Evolutionary conservation across 2,113 vertebrate genomes (phyloP), one percentile per base, ranked within the genome.

Genomic region (Cynoglossus semilaevis): DNA sequence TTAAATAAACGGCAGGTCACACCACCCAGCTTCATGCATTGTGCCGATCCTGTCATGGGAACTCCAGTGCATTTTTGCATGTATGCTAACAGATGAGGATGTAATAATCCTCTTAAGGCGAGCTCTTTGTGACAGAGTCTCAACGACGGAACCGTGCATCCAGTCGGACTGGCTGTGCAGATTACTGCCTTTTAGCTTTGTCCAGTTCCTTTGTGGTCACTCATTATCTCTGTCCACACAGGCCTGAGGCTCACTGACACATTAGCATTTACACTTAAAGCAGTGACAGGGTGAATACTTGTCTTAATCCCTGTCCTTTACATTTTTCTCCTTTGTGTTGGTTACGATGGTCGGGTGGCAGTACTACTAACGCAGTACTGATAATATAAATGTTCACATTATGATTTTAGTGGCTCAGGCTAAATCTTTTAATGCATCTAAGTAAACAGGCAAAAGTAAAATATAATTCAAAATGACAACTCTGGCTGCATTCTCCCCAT

Each of bases 91-190:
- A 77, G 77, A 80, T 67, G 77, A 80, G 53, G 5, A 37, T 22
- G 68, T 16, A 54, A 47, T 86, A 89, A 89, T 87, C 83, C 70
- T 84, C 82, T 86, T 88, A 82, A 77, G 62, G 42, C 64, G 57
- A 67, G 63, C 63, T 72, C 81, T 73, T 80, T 83, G 71, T 82
- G 51, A 56, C 64, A 56, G 47, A 40, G 70, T 53, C 47, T 58
- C 43, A 58, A 74, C 58, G 59, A 79, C 58, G 58, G 9, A 52
- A 70, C 45, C 17, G 80, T 79, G 63, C 22, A 58, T 83, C 79
- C 83, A 65, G 82, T 81, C 78, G 63, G 82, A 81, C 81, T 12
- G 58, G 76, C 68, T 68, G 49, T 61, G 69, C 62, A 63, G 59
- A 70, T 73, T 80, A 51, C 61, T 76, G 64, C 71, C 66, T 58